Conservation (phyloP, 2,113 vertebrate species). For the Catharus bicknelli region DNA sequence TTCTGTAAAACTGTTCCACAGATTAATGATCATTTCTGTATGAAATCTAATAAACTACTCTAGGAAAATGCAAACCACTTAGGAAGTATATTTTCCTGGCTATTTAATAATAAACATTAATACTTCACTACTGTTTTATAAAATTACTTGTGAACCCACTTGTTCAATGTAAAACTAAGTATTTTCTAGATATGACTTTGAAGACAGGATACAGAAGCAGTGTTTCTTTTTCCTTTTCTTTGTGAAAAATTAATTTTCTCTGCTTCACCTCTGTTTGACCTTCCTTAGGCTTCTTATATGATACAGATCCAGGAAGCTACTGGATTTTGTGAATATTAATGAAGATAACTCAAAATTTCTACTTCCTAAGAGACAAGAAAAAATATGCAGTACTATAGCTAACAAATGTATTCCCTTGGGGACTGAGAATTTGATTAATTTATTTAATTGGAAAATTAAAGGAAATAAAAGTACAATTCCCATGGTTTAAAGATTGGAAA, state of each 20-base stretch:
- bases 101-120: neutral
- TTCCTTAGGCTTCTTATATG: neutral
- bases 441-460: constrained; percentile 51
- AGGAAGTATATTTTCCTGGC: neutral
- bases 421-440: constrained; percentile 19
- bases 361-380: neutral
- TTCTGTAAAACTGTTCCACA: neutral
- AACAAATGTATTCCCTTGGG: neutral
- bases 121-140: neutral
- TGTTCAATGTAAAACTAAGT: neutral
- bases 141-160: neutral
- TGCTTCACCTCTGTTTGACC: neutral
- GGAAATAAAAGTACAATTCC: constrained; percentile 9
- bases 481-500: neutral
- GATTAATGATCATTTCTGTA: neutral
- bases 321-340: constrained; percentile 10
- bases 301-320: neutral
- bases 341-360: constrained; percentile 4
- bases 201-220: neutral
- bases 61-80: neutral
- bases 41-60: neutral
- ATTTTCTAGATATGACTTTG: neutral
- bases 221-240: neutral
- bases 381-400: neutral
- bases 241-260: neutral